Conservation (phyloP, 2,797 vertebrate genomes). For the Esox masquinongy region DNA sequence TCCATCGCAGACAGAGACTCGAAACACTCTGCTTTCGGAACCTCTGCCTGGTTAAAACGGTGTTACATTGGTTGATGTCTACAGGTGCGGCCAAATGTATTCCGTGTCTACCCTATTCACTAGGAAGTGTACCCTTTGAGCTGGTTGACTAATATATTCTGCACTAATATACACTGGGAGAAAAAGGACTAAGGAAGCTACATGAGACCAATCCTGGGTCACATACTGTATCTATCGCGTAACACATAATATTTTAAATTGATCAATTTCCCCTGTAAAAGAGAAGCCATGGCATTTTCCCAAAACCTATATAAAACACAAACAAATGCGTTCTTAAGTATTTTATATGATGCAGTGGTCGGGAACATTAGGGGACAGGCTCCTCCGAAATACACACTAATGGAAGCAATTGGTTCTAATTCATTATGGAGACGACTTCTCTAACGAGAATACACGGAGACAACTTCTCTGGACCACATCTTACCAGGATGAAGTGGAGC, state of each 20-base stretch:
- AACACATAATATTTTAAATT: not conserved
- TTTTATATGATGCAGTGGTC: not conserved
- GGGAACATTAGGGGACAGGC: not conserved
- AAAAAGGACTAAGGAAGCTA: not conserved
- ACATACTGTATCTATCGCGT: not conserved
- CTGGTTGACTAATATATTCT: not conserved
- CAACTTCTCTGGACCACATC: conserved; percentile 9
- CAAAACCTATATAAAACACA: not conserved
- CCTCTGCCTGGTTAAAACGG: conserved; percentile 73
- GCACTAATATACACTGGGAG: not conserved
- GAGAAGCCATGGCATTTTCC: not conserved
- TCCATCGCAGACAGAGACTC: conserved; percentile 94
- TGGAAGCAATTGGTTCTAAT: not conserved
- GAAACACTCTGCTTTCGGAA: conserved; percentile 85
- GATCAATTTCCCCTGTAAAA: not conserved
- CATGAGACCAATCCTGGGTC: not conserved
- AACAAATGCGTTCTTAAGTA: not conserved
- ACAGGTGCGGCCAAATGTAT: not conserved
- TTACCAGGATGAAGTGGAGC: conserved; percentile 72
- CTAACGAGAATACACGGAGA: not conserved
- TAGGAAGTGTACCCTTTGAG: not conserved
- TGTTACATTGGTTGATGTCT: not conserved
- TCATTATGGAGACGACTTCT: not conserved
- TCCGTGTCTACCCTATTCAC: not conserved
- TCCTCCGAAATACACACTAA: not conserved